phyloP scores from a whole-genome alignment of 2,113 vertebrate genomes.

The Oplegnathus fasciatus region DNA sequence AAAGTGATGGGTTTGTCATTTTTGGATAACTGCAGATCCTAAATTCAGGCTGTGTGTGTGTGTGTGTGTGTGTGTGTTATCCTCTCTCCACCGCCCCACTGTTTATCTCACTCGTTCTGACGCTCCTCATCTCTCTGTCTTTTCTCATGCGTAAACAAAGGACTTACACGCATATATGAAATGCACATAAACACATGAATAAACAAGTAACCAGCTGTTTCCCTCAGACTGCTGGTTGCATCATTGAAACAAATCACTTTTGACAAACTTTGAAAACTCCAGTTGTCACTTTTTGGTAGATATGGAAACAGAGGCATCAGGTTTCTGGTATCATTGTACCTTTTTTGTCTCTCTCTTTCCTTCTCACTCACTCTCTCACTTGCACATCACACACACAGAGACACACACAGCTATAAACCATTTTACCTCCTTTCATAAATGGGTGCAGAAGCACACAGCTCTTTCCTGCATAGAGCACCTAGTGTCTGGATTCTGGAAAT shows the following conservation, averaged over 20 bases:
- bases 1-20: constrained; percentile 56
- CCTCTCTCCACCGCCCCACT: constrained; percentile 7
- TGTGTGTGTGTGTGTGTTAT: background rate
- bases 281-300: constrained; percentile 27
- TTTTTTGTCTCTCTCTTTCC: background rate
- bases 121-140: constrained; percentile 19
- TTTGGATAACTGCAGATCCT: constrained; percentile 37
- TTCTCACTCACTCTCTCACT: background rate
- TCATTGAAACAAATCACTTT: constrained; percentile 17
- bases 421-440: constrained; percentile 64
- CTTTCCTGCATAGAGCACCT: constrained; percentile 59
- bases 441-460: constrained; percentile 50
- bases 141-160: constrained; percentile 23
- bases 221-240: background rate
- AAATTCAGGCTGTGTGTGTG: constrained; percentile 6
- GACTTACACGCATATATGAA: constrained; percentile 1
- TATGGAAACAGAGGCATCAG: constrained; percentile 31
- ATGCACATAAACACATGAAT: constrained; percentile 45
- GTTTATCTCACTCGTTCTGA: constrained; percentile 35
- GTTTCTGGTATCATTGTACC: constrained; percentile 17
- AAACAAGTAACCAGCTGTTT: constrained; percentile 38
- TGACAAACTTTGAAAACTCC: constrained; percentile 14
- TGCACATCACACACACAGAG: constrained; percentile 24
- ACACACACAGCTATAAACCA: constrained; percentile 49
- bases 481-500: constrained; percentile 74